A percentile compares a stretch with the other conserved stretches of the same genome.
Evolutionary conservation across 2,888 invertebrate species (phyloP).

Genomic region (Diloba caeruleocephala): DNA sequence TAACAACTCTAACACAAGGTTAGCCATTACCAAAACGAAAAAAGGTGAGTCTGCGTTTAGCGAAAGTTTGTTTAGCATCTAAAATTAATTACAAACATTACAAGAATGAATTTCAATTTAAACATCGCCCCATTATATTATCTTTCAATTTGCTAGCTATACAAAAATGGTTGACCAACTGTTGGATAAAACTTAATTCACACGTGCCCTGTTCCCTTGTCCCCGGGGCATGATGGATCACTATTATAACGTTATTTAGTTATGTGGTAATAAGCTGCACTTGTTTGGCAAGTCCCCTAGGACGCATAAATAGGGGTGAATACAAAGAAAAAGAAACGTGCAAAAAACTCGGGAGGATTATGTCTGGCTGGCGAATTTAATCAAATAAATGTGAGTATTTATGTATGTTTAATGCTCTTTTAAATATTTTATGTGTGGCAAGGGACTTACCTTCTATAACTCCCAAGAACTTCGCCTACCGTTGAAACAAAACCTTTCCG

Average conservation of each 20-base stretch:
- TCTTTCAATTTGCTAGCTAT: slow-evolving; percentile 13
- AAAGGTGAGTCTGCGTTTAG: slow-evolving; percentile 1
- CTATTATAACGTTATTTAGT: slow-evolving; percentile 15
- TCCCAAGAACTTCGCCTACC: too few species aligned
- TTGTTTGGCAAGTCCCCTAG: slow-evolving; percentile 19
- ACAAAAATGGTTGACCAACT: slow-evolving; percentile 25
- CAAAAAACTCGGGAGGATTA: slow-evolving; percentile 1
- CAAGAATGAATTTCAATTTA: not conserved
- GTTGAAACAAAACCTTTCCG: too few species aligned
- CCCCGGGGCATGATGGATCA: slow-evolving; percentile 29
- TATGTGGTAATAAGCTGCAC: slow-evolving; percentile 29
- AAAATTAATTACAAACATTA: slow-evolving; percentile 7
- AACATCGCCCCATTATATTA: not conserved
- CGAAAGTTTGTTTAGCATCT: not conserved
- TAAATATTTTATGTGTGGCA: too few species aligned
- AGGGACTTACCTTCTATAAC: too few species aligned
- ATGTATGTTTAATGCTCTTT: too few species aligned
- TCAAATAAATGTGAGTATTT: too few species aligned
- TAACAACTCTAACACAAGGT: too few species aligned
- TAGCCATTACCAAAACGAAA: too few species aligned
- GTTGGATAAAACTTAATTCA: slow-evolving; percentile 13
- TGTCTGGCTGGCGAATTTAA: not conserved
- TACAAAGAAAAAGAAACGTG: slow-evolving; percentile 9
- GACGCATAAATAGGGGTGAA: slow-evolving; percentile 17
- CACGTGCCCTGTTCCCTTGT: not conserved